phyloP scores from a whole-genome alignment of 2,888 invertebrate species.

The Spicauda simplicius region DNA sequence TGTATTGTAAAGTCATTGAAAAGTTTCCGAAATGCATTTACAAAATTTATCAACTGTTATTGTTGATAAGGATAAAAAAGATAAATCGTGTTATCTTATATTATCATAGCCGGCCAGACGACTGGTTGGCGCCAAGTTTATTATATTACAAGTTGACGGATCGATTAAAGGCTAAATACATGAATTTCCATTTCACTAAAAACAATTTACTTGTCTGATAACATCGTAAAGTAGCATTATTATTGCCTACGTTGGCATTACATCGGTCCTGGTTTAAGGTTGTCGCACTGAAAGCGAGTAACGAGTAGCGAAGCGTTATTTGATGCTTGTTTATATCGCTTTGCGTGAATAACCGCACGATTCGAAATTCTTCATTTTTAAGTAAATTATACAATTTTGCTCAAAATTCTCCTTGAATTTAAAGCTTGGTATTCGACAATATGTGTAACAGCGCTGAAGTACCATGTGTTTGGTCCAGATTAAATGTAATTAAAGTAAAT shows the following conservation, averaged over 20 bases:
- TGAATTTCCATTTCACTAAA: constrained; percentile 30
- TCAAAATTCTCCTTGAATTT: no score
- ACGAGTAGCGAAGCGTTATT: not conserved
- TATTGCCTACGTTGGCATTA: constrained; percentile 22
- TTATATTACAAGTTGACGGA: constrained; percentile 39
- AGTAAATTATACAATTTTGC: no score
- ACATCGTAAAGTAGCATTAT: constrained; percentile 29
- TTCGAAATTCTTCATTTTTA: no score
- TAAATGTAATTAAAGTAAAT: no score
- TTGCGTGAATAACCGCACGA: no score
- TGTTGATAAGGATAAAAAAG: constrained; percentile 44
- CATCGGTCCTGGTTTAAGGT: constrained; percentile 9
- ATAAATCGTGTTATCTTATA: constrained; percentile 47
- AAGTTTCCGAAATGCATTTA: constrained; percentile 21
- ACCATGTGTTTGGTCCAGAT: no score
- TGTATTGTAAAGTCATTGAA: constrained; percentile 5
- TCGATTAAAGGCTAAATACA: constrained; percentile 32
- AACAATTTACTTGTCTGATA: constrained; percentile 35
- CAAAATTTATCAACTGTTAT: constrained; percentile 41
- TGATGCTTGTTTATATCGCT: no score
- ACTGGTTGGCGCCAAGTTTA: constrained; percentile 62
- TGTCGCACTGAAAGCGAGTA: not conserved
- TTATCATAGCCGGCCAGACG: constrained; percentile 56
- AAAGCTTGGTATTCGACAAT: no score
- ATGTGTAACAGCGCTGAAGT: no score